Conservation (phyloP, 1,140 invertebrate species). For the Drosophila murphyi region DNA sequence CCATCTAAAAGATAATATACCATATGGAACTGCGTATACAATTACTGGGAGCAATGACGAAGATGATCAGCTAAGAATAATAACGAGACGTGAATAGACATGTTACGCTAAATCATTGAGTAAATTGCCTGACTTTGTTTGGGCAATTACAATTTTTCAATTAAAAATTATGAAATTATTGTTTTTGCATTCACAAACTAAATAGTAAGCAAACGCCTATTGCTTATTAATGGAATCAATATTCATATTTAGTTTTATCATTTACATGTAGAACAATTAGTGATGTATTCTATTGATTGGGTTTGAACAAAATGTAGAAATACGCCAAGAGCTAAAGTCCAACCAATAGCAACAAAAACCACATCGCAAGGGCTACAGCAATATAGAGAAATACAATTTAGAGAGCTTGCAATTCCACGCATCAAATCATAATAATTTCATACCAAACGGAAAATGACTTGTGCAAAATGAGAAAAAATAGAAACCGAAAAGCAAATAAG, state of each 20-base stretch:
- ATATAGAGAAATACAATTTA: constrained; percentile 37
- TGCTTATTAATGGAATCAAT: no score
- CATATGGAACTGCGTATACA: no score
- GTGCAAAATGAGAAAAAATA: constrained; percentile 36
- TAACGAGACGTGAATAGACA: no score
- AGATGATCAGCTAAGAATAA: no score
- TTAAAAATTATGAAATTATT: no score
- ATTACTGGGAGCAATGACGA: no score
- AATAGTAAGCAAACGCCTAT: no score
- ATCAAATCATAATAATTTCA: constrained; percentile 62
- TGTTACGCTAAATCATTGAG: no score
- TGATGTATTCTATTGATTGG: constrained; percentile 58
- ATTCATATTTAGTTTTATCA: constrained; percentile 11
- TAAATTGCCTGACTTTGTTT: no score
- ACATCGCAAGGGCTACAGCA: not conserved
- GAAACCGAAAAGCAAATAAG: constrained; percentile 3
- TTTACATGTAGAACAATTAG: constrained; percentile 62
- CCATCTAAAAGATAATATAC: no score
- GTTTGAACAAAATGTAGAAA: constrained; percentile 68
- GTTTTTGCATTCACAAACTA: no score
- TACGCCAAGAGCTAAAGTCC: constrained; percentile 74
- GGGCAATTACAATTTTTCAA: no score
- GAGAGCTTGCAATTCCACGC: constrained; percentile 38
- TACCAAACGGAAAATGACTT: constrained; percentile 70
- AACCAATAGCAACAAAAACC: constrained; percentile 26